A percentile compares a stretch with the other conserved stretches of the same genome.
Conservation (phyloP, 1,140 invertebrate species). For the Bombus affinis region DNA sequence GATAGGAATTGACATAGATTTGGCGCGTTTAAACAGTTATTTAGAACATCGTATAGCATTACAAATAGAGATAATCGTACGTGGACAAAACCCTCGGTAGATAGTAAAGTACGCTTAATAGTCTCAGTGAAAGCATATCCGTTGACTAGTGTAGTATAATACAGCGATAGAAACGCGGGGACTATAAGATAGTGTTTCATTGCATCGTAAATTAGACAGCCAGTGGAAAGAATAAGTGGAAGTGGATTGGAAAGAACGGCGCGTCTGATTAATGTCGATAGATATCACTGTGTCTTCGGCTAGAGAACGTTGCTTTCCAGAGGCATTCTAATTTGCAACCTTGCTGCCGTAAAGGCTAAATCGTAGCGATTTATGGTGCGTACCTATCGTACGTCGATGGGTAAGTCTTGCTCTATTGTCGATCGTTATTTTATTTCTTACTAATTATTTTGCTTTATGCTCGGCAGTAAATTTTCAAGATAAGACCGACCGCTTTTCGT, state of each 20-base stretch:
- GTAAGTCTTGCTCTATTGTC: background rate
- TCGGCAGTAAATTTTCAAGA: background rate
- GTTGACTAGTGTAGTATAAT: constrained; percentile 10
- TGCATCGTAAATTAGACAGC: constrained; percentile 29
- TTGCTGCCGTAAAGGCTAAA: constrained; percentile 22
- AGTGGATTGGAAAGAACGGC: constrained; percentile 30
- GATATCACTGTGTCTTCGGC: constrained; percentile 38
- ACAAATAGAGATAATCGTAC: background rate
- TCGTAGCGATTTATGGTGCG: constrained; percentile 10
- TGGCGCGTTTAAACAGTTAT: too few species aligned
- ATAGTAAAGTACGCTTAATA: constrained; percentile 9
- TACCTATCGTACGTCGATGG: background rate
- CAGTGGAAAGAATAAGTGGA: constrained; percentile 28
- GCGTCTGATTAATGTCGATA: constrained; percentile 45
- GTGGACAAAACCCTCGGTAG: background rate
- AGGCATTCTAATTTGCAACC: constrained; percentile 34
- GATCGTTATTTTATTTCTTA: background rate
- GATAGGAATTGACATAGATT: too few species aligned
- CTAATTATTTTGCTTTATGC: constrained; percentile 17
- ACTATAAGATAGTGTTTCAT: constrained; percentile 14
- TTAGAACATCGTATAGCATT: too few species aligned
- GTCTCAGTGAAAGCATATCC: constrained; percentile 1
- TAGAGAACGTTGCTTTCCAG: background rate
- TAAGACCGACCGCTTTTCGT: background rate
- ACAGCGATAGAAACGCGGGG: background rate